These are phyloP conservation scores for Onychomys leucogaster DNA, from an alignment of 2,797 vertebrate species.

Conservation along the genomic window DNA sequence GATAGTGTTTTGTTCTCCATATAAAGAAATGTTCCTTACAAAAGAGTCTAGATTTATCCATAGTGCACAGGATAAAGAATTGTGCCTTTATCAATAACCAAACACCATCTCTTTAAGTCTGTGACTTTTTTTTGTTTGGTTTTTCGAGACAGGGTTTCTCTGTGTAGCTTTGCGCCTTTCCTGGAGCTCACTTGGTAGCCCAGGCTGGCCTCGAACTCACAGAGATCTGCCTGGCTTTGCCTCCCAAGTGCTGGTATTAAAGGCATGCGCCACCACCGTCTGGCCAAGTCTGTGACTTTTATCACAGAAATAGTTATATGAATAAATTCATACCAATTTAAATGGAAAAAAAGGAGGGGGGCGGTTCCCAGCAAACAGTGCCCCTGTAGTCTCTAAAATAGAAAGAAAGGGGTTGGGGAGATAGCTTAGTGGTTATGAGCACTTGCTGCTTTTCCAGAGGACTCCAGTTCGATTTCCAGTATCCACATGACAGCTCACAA, in stretches of 20 bases:
- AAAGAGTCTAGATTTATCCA: slow-evolving; percentile 52
- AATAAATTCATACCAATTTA: slow-evolving; percentile 56
- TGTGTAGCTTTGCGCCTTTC: too few species aligned
- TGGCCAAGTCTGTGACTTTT: slow-evolving; percentile 53
- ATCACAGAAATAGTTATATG: slow-evolving; percentile 49
- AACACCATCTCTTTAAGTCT: slow-evolving; percentile 23
- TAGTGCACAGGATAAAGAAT: slow-evolving; percentile 39
- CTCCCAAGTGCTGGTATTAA: too few species aligned
- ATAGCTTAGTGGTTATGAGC: not conserved
- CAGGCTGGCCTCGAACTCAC: too few species aligned
- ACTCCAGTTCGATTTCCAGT: not conserved
- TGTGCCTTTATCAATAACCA: not conserved
- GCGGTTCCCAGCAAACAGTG: slow-evolving; percentile 6
- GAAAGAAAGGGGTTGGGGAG: not conserved
- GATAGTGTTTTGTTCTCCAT: slow-evolving; percentile 40
- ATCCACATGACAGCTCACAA: not conserved
- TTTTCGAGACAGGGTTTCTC: too few species aligned
- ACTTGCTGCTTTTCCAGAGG: not conserved
- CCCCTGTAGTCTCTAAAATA: slow-evolving; percentile 40
- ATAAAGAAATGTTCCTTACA: slow-evolving; percentile 50
- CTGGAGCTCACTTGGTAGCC: too few species aligned
- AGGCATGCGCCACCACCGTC: too few species aligned
- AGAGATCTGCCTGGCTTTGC: too few species aligned
- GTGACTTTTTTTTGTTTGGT: not conserved
- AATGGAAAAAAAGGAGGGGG: not conserved